These are phyloP conservation scores for Conger conger DNA, from an alignment of 2,113 vertebrate species.

Conservation along the genomic window DNA sequence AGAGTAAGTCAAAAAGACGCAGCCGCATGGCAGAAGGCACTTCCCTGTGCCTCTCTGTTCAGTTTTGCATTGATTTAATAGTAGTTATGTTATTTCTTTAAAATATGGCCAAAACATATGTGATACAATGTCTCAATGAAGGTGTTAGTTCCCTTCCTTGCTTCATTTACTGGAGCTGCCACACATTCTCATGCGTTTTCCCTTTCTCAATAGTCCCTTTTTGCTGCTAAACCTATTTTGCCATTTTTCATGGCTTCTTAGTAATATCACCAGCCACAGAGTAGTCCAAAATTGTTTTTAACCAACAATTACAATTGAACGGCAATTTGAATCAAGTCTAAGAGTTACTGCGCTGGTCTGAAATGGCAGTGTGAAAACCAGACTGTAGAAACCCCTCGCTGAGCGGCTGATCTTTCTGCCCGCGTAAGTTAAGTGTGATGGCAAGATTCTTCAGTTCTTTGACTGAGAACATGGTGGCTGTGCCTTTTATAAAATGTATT, in stretches of 20 bases:
- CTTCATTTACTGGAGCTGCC: not conserved
- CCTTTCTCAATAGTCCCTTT: not conserved
- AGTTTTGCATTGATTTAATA: not conserved
- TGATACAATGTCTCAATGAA: not conserved
- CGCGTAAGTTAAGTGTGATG: not conserved
- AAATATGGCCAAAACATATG: not conserved
- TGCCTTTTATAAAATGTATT: not conserved
- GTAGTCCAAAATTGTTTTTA: not conserved
- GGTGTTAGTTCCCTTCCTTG: not conserved
- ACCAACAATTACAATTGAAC: not conserved
- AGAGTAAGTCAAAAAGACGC: not conserved
- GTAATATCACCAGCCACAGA: not conserved
- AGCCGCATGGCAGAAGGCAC: not conserved
- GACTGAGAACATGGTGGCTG: not conserved
- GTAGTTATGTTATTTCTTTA: not conserved
- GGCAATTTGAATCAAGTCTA: not conserved
- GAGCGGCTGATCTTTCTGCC: not conserved
- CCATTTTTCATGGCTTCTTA: not conserved
- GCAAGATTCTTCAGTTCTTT: not conserved
- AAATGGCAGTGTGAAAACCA: not conserved
- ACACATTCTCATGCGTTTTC: not conserved
- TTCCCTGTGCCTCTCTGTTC: not conserved
- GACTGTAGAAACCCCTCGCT: not conserved
- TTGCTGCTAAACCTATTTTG: not conserved
- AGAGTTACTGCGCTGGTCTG: not conserved